Base-by-base conservation (phyloP, 2,113 vertebrate genomes). In the Chlamydotis undulata region DNA sequence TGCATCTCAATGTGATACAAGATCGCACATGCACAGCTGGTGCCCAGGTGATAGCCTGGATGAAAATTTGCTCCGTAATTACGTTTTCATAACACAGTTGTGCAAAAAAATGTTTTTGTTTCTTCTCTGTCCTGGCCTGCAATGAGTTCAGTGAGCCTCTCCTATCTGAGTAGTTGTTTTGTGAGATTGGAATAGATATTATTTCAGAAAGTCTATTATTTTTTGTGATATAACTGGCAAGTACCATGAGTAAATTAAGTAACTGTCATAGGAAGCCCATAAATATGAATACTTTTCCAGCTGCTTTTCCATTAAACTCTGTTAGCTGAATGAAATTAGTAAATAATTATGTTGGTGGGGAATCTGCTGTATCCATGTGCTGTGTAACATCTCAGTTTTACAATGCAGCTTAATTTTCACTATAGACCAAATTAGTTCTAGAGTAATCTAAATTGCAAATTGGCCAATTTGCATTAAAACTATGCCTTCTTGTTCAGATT, bases 371-470 rank as follows among this genome's bases (percentile, higher is more conserved):
- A 97, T 93, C 92, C 61, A 92, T 97, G 90, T 94, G 84, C 95
- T 94, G 61, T 94, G 96, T 79, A 96, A 95, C 69, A 89, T 91
- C 95, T 95, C 95, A 56, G 96, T 97, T 96, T 96, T 93, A 96
- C 96, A 97, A 94, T 91, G 94, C 52, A 94, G 92, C 94, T 95
- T 96, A 93, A 79, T 97, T 97, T 97, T 98, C 96, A 96, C 96
- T 96, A 82, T 96, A 94, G 65, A 96, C 91, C 90, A 96, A 97
- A 98, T 98, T 97, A 96, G 95, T 95, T 98, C 97, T 95, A 92
- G 89, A 75, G 87, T 87, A 94, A 98, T 98, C 97, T 98, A 94
- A 96, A 98, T 98, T 98, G 97, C 97, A 98, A 96, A 98, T 98
- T 74, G 83, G 19, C 60, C 79, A 64, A 98, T 98, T 98, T 98